Base-by-base conservation (phyloP, 2,888 invertebrate genomes). In the Aphodius granarius region DNA sequence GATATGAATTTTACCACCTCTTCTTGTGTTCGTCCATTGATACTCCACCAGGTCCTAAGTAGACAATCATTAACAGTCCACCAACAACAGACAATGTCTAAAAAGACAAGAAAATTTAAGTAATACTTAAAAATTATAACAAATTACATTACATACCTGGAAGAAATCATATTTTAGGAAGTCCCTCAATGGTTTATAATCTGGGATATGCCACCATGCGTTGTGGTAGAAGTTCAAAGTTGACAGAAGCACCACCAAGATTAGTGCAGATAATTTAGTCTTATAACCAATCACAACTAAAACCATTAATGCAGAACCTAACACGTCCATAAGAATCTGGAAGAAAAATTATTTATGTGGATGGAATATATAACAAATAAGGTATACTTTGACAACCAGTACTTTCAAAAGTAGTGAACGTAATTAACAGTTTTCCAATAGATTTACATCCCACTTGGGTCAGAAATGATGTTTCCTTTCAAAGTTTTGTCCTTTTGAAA, bases 1-100 rank as follows among this genome's bases (percentile, higher is more conserved):
- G 18, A 17, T 74, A 72, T 22, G 66, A 72, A 76, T 66, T 82
- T 88, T 93, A 98, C 97, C 97, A 99, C 87, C 96, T 95, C 90
- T 99, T 99, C 90, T 99, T 99, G 89, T 99, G 98, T 86, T 99
- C 99, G 88, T 99, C 99, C 97, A 99, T 98, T 78, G 98, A 98
- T 64, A 98, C 98, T 75, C 97, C 98, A 77, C 99, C 99, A 63
- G 99, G 99, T 62, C 99, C 99, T 79, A 99, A 91, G 79, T 96
- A 96, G 13, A 99, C 99, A 81, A 99, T 98, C 94, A 99, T 96
- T 75, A 99, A 90, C 20, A 99, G 92, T 73, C 99, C 99, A 79
- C 99, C 99, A 85, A 99, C 94, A 79, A 99, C 99, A 66, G 99
- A 99, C 84, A 99, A 90, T 65, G 99, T 99, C 95, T 99, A 92